Conservation (phyloP, 2,888 invertebrate genomes). For the Volucella bombylans region DNA sequence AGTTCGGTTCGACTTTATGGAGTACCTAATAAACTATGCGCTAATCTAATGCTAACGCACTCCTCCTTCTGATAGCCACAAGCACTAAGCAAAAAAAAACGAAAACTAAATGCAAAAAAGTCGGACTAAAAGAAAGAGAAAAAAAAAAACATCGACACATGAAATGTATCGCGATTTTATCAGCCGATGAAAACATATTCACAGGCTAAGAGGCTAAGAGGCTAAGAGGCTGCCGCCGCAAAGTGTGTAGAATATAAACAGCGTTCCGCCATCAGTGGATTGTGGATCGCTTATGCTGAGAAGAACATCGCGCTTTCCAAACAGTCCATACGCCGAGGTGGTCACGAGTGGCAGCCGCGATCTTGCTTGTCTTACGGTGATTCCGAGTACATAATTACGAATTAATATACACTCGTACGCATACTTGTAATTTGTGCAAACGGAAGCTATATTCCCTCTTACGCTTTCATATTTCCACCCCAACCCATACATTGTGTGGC, state of each 20-base stretch:
- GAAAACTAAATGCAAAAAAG: not conserved
- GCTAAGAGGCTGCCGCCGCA: not conserved
- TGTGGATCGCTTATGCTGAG: conserved; percentile 48
- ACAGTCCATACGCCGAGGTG: conserved; percentile 60
- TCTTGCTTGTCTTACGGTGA: conserved; percentile 54
- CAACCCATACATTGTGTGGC: conserved; percentile 15
- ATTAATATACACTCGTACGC: conserved; percentile 24
- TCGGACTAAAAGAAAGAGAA: not conserved
- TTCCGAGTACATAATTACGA: conserved; percentile 40
- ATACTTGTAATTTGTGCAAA: conserved; percentile 16
- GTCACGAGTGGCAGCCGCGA: conserved; percentile 66
- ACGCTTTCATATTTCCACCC: not conserved
- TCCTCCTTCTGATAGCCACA: conserved; percentile 59
- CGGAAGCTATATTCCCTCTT: conserved; percentile 38
- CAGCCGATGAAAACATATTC: conserved; percentile 47
- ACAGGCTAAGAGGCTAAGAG: conserved; percentile 19
- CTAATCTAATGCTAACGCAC: conserved; percentile 48
- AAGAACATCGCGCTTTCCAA: conserved; percentile 58
- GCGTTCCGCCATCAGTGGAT: conserved; percentile 38
- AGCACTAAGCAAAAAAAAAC: not conserved
- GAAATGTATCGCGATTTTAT: conserved; percentile 63
- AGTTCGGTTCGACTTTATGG: conserved; percentile 45
- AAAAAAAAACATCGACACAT: conserved; percentile 10
- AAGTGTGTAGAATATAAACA: conserved; percentile 51
- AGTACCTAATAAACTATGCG: conserved; percentile 46